Conservation (phyloP, 1,140 invertebrate species). For the Agrypnia vestita region DNA sequence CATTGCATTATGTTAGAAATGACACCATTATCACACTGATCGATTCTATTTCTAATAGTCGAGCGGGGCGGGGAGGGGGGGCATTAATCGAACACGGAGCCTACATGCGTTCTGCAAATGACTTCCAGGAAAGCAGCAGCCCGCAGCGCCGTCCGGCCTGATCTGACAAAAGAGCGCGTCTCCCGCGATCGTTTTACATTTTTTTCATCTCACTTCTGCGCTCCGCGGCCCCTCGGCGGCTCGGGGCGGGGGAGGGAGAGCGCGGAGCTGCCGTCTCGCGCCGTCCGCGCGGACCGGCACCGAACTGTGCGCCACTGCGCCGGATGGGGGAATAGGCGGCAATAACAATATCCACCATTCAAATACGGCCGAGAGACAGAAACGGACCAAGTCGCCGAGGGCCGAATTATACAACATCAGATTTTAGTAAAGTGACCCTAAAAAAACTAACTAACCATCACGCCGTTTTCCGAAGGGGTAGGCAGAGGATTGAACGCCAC, state of each 20-base stretch:
- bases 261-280: slow-evolving; percentile 18
- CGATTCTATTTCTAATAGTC: too few species aligned
- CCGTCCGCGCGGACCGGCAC: slow-evolving; percentile 2
- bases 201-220: not conserved
- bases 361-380: not conserved
- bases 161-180: slow-evolving; percentile 6
- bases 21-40: too few species aligned
- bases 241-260: not conserved
- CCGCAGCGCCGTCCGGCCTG: not conserved
- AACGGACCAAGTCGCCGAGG: too few species aligned
- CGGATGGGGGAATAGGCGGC: slow-evolving; percentile 9
- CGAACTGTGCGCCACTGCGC: slow-evolving; percentile 13
- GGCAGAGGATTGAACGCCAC: too few species aligned
- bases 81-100: not conserved
- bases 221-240: not conserved
- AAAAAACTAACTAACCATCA: too few species aligned
- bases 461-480: too few species aligned
- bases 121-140: slow-evolving; percentile 19
- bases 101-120: slow-evolving; percentile 7
- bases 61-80: too few species aligned
- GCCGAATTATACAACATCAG: too few species aligned
- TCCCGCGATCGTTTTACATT: not conserved
- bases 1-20: too few species aligned
- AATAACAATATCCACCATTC: slow-evolving; percentile 11
- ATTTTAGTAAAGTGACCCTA: too few species aligned